Evolutionary conservation across 2,888 invertebrate species (phyloP).

Genomic region (Thera britannica): DNA sequence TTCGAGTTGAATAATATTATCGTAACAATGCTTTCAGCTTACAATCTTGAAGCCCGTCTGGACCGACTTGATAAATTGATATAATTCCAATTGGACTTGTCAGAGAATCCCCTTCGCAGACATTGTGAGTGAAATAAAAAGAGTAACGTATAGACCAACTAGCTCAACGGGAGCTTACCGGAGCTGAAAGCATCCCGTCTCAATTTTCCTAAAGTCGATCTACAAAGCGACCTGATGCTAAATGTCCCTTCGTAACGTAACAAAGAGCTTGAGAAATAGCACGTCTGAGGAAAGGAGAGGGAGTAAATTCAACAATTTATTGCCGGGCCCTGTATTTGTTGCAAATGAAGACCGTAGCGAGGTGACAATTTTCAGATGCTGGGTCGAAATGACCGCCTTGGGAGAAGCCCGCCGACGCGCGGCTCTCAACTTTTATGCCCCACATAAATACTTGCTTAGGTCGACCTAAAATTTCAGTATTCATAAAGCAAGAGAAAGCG

Average conservation of each 20-base stretch:
- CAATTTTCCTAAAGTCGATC: slow-evolving; percentile 50
- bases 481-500: slow-evolving; percentile 38
- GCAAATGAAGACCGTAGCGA: slow-evolving; percentile 79
- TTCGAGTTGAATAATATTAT: not conserved
- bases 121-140: slow-evolving; percentile 11
- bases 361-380: slow-evolving; percentile 80
- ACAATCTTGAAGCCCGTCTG: not conserved
- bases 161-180: slow-evolving; percentile 10
- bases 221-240: slow-evolving; percentile 66
- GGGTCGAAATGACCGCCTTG: slow-evolving; percentile 71
- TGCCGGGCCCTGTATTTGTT: slow-evolving; percentile 78
- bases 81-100: not conserved
- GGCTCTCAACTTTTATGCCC: slow-evolving; percentile 63
- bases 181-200: slow-evolving; percentile 6
- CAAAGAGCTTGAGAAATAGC: slow-evolving; percentile 77
- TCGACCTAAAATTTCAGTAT: slow-evolving; percentile 35
- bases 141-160: slow-evolving; percentile 25
- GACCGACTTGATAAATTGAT: slow-evolving; percentile 1
- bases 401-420: slow-evolving; percentile 52
- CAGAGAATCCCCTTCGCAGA: not conserved
- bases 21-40: not conserved
- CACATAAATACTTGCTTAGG: slow-evolving; percentile 51
- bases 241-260: slow-evolving; percentile 70
- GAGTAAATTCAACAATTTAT: slow-evolving; percentile 81
- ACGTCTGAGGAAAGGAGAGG: slow-evolving; percentile 71